Evolutionary conservation across 2,888 invertebrate species (phyloP), one percentile per base, ranked within the genome.

Genomic region (Phortica magna): DNA sequence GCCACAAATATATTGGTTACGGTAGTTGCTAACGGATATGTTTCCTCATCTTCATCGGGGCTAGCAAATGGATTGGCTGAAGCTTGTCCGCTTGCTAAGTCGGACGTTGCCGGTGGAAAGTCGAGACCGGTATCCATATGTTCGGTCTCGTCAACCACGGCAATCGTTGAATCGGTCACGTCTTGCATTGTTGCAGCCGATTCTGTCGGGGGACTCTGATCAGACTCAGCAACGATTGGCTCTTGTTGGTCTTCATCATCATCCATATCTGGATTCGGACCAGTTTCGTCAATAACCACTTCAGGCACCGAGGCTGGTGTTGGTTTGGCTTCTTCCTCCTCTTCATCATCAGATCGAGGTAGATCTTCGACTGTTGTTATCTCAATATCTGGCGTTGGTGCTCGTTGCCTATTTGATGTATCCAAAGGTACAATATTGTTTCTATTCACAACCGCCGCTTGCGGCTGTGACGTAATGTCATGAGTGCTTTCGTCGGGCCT

Each of bases 31-130:
- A 88, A 82, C 1, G 86, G 88, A 73, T 85, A 89, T 0, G 82
- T 83, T 14, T 89, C 89, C 14, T 91, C 80, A 67, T 90, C 89
- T 80, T 90, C 84, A 68, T 93, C 93, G 4, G 92, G 91, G 74
- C 91, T 91, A 73, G 92, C 92, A 72, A 92, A 94, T 0, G 93
- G 93, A 90, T 93, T 93, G 67, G 93, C 92, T 0, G 92, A 92
- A 4, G 89, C 83, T 12, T 89, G 82, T 7, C 91, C 92, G 77
- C 91, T 91, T 4, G 89, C 84, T 3, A 88, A 80, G 0, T 80
- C 88, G 70, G 86, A 87, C 7, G 85, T 84, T 7, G 87, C 86
- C 12, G 84, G 82, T 0, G 85, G 88, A 72, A 91, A 91, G 71
- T 92, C 92, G 10, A 92, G 78, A 0, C 89, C 91, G 0, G 91